Percentiles rank a stretch among this genome's conserved stretches.
phyloP scores from a whole-genome alignment of 2,888 invertebrate species.

The Biston stratarius region DNA sequence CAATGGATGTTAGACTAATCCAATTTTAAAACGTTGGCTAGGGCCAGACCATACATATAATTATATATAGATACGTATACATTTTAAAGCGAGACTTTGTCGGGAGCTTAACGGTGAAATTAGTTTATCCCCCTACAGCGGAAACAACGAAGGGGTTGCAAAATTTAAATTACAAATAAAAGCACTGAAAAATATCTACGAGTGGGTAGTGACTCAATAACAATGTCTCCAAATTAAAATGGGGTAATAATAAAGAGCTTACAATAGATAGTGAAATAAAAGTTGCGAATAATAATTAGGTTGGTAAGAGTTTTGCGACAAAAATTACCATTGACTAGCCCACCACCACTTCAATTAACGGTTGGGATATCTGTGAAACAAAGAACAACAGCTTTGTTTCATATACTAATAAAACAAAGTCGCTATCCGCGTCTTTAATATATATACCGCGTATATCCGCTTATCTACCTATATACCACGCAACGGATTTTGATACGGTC shows the following conservation, averaged over 20 bases:
- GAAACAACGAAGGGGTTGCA: slow-evolving; percentile 79
- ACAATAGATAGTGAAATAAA: no score
- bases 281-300: no score
- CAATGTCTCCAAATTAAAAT: slow-evolving; percentile 84
- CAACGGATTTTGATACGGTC: no score
- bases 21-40: slow-evolving; percentile 79
- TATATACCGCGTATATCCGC: no score
- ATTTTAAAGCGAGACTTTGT: slow-evolving; percentile 80
- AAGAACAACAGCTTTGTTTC: no score
- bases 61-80: slow-evolving; percentile 64
- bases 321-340: no score
- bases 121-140: slow-evolving; percentile 84
- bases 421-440: no score
- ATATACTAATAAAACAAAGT: no score
- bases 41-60: slow-evolving; percentile 69
- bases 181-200: slow-evolving; percentile 84
- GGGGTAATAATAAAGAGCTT: slow-evolving; percentile 77
- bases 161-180: slow-evolving; percentile 87
- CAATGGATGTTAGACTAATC: slow-evolving; percentile 68
- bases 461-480: no score
- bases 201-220: slow-evolving; percentile 84
- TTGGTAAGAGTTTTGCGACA: no score
- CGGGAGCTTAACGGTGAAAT: slow-evolving; percentile 85
- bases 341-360: no score
- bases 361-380: no score